phyloP scores from a whole-genome alignment of 1,140 invertebrate species.

The Acromyrmex heyeri region DNA sequence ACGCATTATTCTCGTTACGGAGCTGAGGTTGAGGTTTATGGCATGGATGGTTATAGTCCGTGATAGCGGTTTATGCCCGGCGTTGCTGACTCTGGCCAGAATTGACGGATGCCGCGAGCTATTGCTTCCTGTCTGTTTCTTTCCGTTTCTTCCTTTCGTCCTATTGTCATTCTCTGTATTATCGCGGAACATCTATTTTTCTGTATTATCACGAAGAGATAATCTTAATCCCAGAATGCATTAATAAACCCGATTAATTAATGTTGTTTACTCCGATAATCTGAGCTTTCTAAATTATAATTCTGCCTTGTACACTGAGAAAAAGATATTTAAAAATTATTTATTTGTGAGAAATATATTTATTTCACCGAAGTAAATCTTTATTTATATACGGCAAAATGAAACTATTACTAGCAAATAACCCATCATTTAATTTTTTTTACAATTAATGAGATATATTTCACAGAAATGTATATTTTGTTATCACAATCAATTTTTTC shows the following conservation, averaged over 20 bases:
- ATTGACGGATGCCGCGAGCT: constrained; percentile 70
- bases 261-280: neutral
- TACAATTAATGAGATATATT: too few species aligned
- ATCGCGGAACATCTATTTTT: neutral
- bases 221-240: constrained; percentile 3
- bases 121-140: constrained; percentile 29
- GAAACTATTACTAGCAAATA: too few species aligned
- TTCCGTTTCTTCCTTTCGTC: neutral
- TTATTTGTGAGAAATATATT: too few species aligned
- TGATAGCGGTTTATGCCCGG: constrained; percentile 80
- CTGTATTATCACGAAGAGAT: neutral
- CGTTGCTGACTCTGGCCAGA: constrained; percentile 68
- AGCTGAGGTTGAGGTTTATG: constrained; percentile 76
- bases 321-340: too few species aligned
- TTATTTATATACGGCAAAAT: too few species aligned
- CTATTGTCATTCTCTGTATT: constrained; percentile 52
- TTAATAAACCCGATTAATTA: constrained; percentile 16
- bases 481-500: too few species aligned
- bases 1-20: constrained; percentile 83
- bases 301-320: neutral
- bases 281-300: neutral
- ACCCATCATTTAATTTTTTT: too few species aligned
- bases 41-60: constrained; percentile 78
- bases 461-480: too few species aligned
- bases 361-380: too few species aligned